Percentiles rank a stretch among this genome's conserved stretches.
These are phyloP conservation scores for Norana najaformis DNA, from an alignment of 2,888 invertebrate species.

Conservation along the genomic window DNA sequence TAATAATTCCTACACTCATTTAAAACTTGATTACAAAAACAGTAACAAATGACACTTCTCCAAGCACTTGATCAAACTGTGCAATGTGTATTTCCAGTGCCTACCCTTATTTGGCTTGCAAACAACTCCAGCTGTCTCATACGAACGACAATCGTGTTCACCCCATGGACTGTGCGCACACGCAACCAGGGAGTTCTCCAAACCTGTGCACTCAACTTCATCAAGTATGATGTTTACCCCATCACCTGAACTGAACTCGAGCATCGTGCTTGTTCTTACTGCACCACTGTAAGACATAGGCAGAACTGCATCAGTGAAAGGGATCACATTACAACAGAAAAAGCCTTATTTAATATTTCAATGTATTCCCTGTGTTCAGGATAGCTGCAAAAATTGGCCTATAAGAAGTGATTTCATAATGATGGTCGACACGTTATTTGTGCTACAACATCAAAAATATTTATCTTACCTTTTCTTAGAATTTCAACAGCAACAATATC, in stretches of 20 bases:
- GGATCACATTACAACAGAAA: neutral
- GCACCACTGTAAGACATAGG: conserved; percentile 39
- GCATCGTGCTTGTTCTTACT: conserved; percentile 48
- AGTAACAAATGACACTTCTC: neutral
- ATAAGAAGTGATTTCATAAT: too few relatives aligned
- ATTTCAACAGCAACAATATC: too few relatives aligned
- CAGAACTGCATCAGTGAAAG: neutral
- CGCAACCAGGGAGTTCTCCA: conserved; percentile 71
- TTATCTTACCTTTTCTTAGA: too few relatives aligned
- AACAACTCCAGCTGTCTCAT: conserved; percentile 60
- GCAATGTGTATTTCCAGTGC: neutral
- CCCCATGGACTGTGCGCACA: conserved; percentile 76
- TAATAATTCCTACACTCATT: too few relatives aligned
- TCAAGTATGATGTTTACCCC: conserved; percentile 70
- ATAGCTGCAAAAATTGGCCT: neutral
- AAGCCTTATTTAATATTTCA: neutral
- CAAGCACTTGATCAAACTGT: too few relatives aligned
- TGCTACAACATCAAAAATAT: too few relatives aligned
- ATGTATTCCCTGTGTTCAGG: neutral
- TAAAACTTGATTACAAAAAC: neutral
- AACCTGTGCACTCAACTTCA: conserved; percentile 73
- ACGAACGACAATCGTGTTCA: conserved; percentile 71
- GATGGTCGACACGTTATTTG: too few relatives aligned
- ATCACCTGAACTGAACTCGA: conserved; percentile 55
- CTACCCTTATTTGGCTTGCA: conserved; percentile 52